A percentile compares a stretch with the other conserved stretches of the same genome.
Evolutionary conservation across 2,113 vertebrate species (phyloP).

Genomic region (Steatornis caripensis): DNA sequence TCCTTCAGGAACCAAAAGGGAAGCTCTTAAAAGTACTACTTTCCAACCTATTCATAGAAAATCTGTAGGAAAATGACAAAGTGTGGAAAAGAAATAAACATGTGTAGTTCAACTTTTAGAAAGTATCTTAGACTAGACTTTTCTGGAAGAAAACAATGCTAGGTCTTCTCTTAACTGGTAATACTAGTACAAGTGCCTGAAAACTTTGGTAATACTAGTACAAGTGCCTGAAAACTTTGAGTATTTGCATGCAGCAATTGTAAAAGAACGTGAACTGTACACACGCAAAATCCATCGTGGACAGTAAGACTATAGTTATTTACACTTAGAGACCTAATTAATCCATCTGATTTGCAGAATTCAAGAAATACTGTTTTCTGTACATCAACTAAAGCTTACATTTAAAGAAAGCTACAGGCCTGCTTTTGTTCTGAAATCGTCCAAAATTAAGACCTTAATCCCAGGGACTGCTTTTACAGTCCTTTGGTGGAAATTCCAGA

Average conservation of each 20-base stretch:
- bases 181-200: not conserved
- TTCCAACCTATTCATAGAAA: not conserved
- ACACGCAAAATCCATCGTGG: accelerated
- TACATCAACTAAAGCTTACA: not conserved
- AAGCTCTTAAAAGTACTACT: not conserved
- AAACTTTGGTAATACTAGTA: not conserved
- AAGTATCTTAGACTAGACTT: not conserved
- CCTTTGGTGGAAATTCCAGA: not conserved
- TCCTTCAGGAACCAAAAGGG: not conserved
- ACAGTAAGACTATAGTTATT: not conserved
- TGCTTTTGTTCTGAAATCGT: not conserved
- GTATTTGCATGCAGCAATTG: not conserved
- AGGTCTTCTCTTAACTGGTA: not conserved
- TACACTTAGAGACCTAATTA: not conserved
- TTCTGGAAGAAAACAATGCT: not conserved
- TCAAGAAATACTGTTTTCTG: not conserved
- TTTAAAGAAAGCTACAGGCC: not conserved
- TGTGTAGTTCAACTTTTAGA: not conserved
- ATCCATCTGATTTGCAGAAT: not conserved
- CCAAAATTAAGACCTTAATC: not conserved
- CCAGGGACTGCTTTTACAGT: not conserved
- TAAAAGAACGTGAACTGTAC: not conserved
- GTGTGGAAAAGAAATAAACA: not conserved
- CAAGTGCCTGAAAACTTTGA: not conserved
- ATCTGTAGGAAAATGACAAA: not conserved